Evolutionary conservation across 1,140 invertebrate species (phyloP).

Genomic region (Adelges cooleyi): DNA sequence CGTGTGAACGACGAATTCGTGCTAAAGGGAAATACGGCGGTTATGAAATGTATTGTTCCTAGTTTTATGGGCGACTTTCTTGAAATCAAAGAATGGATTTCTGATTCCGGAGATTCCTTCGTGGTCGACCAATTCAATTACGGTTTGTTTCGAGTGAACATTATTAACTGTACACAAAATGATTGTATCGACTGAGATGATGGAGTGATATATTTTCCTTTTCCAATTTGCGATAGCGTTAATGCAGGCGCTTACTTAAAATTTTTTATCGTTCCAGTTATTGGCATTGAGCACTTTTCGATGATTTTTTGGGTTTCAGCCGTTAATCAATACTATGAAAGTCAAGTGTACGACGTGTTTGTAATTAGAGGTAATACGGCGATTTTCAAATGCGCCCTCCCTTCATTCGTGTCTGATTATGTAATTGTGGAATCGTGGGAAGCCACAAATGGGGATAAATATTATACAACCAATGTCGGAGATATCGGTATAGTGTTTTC

Average conservation of each 20-base stretch:
- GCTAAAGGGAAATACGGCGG: slow-evolving; percentile 70
- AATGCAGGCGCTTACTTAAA: not conserved
- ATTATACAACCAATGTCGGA: slow-evolving; percentile 35
- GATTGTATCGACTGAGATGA: too few species aligned
- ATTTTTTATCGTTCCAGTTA: not conserved
- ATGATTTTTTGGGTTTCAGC: slow-evolving; percentile 47
- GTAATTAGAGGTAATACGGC: slow-evolving; percentile 80
- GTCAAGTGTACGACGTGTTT: slow-evolving; percentile 81
- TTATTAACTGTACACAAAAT: too few species aligned
- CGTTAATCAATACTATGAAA: slow-evolving; percentile 79
- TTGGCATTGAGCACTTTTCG: not conserved
- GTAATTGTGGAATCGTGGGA: slow-evolving; percentile 72
- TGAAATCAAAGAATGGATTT: slow-evolving; percentile 66
- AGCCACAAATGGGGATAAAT: slow-evolving; percentile 52
- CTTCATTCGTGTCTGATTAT: slow-evolving; percentile 73
- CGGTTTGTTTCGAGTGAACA: not conserved
- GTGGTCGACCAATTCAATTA: not conserved
- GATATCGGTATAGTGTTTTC: slow-evolving; percentile 24
- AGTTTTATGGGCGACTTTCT: slow-evolving; percentile 79
- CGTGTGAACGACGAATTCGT: slow-evolving; percentile 77
- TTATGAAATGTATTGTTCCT: slow-evolving; percentile 78
- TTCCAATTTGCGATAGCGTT: too few species aligned
- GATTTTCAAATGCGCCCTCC: slow-evolving; percentile 82
- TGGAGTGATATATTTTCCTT: too few species aligned
- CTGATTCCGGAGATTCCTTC: slow-evolving; percentile 35